Conservation (phyloP, 2,113 vertebrate genomes). For the Grammomys surdaster region DNA sequence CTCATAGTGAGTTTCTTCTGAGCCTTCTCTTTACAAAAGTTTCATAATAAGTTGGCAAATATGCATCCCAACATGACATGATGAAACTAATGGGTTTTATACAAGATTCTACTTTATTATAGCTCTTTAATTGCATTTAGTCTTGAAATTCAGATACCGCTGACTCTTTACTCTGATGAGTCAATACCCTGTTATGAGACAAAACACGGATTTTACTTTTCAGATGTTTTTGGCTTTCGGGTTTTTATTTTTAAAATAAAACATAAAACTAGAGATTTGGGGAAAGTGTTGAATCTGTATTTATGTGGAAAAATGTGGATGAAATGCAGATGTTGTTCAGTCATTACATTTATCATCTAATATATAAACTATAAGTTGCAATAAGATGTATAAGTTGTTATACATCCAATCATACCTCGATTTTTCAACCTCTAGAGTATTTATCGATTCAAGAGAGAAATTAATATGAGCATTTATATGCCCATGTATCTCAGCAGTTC, state of each 20-base stretch:
- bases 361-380: not conserved
- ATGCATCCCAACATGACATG: not conserved
- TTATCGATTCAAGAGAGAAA: no score
- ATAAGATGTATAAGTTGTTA: not conserved
- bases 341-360: not conserved
- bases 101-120: not conserved
- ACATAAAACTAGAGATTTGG: not conserved
- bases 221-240: not conserved
- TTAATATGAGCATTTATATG: not conserved
- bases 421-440: not conserved
- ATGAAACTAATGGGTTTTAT: not conserved
- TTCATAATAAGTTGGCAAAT: not conserved
- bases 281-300: not conserved
- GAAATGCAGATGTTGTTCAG: not conserved
- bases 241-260: not conserved
- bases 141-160: not conserved
- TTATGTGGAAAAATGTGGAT: not conserved
- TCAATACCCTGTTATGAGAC: not conserved
- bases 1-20: conserved; percentile 93
- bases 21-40: not conserved
- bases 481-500: not conserved
- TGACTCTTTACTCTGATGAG: not conserved
- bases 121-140: conserved; percentile 25
- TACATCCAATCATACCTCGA: not conserved
- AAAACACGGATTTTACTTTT: not conserved